Base-by-base conservation (phyloP, 2,888 invertebrate species). In the Synergus gifuensis region DNA sequence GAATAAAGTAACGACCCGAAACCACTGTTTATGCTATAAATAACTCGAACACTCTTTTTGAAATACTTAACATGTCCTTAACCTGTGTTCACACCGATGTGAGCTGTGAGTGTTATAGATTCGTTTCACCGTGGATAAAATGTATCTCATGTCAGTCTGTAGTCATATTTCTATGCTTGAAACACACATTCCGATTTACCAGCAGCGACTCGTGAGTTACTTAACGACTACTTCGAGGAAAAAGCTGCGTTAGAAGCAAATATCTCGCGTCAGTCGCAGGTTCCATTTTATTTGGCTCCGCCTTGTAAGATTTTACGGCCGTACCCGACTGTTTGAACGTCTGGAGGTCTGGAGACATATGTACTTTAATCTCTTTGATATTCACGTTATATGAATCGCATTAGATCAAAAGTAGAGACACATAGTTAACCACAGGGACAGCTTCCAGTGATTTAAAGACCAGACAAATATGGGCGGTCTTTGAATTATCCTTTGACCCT, bases 1-100 rank as follows among this genome's bases (percentile, higher is more conserved):
- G 79, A 82, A 79, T 79, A 76, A 77, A 84, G 79, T 84, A 81
- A 83, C 81, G 82, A 86, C 85, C 85, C 85, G 81, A 83, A 83
- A 83, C 84, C 82, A 77, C 73, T 77, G 73, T 69, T 83, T 44
- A 76, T 12, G 76, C 44, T 83, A 82, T 85, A 82, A 86, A 85
- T 82, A 84, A 84, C 82, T 67, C 79, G n/a, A 54, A 54, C 73
- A 54, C 73, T 73, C n/a, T 73, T 77, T 69, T 79, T 73, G 67
- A 76, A 77, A 76, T 78, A 80, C 80, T 78, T 79, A 84, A 69
- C 76, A 78, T 81, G 40, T 54, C 67, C 76, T 69, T 44, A 58
- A 78, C n/a, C 58, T 76, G 64, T 76, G 64, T 60, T 78, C 79
- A 78, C 80, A 81, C 77, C 79, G 77, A 73, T 77, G 81, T 77